Evolutionary conservation across 2,113 vertebrate species (phyloP).

Genomic region (Pagrus major): DNA sequence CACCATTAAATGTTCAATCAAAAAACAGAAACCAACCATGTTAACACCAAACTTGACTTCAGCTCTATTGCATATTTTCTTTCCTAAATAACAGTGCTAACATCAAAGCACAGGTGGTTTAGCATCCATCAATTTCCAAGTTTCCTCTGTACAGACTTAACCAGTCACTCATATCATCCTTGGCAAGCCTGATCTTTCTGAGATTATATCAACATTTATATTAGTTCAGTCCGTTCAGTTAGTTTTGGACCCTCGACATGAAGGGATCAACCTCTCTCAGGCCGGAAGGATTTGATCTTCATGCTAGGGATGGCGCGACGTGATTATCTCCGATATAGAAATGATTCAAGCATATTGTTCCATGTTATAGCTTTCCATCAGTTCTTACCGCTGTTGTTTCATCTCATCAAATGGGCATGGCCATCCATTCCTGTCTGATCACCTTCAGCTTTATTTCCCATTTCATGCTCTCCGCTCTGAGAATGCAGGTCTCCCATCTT

Average conservation of each 20-base stretch:
- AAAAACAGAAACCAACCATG: background rate
- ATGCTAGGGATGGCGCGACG: background rate
- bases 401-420: too few species aligned
- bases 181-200: slow-evolving; percentile 24
- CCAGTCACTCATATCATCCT: slow-evolving; percentile 41
- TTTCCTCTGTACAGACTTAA: slow-evolving; percentile 3
- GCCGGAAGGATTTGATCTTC: slow-evolving; percentile 44
- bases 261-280: slow-evolving; percentile 34
- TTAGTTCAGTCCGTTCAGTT: slow-evolving; percentile 37
- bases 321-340: slow-evolving; percentile 33
- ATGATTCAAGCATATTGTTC: slow-evolving; percentile 11
- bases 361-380: slow-evolving; percentile 13
- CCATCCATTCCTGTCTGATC: too few species aligned
- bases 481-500: background rate
- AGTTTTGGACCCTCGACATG: slow-evolving; percentile 21
- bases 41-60: background rate
- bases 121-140: background rate
- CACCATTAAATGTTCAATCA: too few species aligned
- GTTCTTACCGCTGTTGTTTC: background rate
- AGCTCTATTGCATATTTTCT: background rate
- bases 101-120: slow-evolving; percentile 1
- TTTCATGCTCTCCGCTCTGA: background rate
- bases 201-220: slow-evolving; percentile 60
- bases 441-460: too few species aligned
- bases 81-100: background rate